Evolutionary conservation across 2,113 vertebrate genomes (phyloP), one percentile per base, ranked within the genome.

Genomic region (Suncus etruscus): DNA sequence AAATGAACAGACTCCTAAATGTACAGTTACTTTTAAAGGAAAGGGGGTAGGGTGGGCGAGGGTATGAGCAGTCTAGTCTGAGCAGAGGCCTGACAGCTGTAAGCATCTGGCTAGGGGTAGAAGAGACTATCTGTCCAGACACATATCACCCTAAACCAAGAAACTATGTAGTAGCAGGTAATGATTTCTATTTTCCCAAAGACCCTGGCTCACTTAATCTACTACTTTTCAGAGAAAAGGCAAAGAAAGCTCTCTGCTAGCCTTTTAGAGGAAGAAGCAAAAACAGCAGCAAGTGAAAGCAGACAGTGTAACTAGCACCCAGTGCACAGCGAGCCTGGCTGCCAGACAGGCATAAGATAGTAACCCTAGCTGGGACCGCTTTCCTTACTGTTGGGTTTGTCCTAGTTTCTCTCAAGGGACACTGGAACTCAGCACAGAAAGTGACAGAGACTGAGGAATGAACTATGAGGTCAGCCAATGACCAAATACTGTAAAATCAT

Each of bases 1-100:
- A 94, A 94, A 94, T 11, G 39, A 79, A 82, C 6, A 77, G 82
- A 92, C 16, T 73, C 63, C 68, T 73, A 80, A 93, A 93, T 3
- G 31, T 54, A 76, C 1, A 58, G 7, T 88, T 87, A 81, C 50
- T 14, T 74, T 51, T 8, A 7, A 39, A 72, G 32, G 32, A 22
- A 29, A 29, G 27, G 27, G 63, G 2, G 27, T 11, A 8, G 11
- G 11, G 8, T 24, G 27, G 27, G 6, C 1, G 27, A 20, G 27
- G 63, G 65, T 29, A 29, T 25, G 65, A 10, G 9, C 63, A 54
- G 68, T 93, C 50, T 50, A 12, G 20, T 72, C 61, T 65, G 11
- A 75, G 25, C 63, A 72, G 84, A 2, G 72, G 29, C n/a, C 58
- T 91, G 66, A 58, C 3, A 45, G 29, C 73, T 50, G 20, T 51